Evolutionary conservation across 2,888 invertebrate genomes (phyloP), one percentile per base, ranked within the genome.

Genomic region (Colostygia pectinataria): DNA sequence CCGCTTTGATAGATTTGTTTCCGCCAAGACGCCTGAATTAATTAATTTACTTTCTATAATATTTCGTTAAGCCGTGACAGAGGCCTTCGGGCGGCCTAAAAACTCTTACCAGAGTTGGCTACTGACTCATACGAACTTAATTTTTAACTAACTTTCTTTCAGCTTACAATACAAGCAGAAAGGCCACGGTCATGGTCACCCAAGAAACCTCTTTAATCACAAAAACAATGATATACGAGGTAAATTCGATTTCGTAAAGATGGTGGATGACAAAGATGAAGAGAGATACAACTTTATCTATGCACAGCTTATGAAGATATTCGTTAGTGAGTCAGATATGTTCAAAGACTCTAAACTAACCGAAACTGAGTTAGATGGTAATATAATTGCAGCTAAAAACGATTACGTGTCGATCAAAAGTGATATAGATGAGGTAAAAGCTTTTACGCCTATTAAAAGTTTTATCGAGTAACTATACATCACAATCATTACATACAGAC

Each of bases 381-480:
- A 83, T 39, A 76, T 93, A 25, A 71, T 91, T 32, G 53, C 78
- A 24, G 79, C 91, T 14, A 61, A 61, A 47, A 42, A 61, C 28
- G 82, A 89, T 0, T 73, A 80, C 53, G 80, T 91, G 42, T 91
- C 91, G 52, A 84, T 92, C 1, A 90, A 92, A 0, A 78, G 80
- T 32, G 85, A 90, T 50, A 74, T 94, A 7, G 91, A 91, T 52
- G 89, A 91, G 75, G 93, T 93, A 82, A 75, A n/a, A 20, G 27
- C 13, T 9, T 39, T 37, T 8, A 15, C 9, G 3, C 1, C 2
- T 18, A 7, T 15, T 0, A 15, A 31, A 15, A 15, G 20, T 20
- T 18, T 18, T 20, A 20, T 20, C 20, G 5, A 20, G 6, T 20
- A 20, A 20, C 5, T 2, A 20, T 6, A 20, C 15, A 3, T 15